Evolutionary conservation across 2,888 invertebrate genomes (phyloP), one percentile per base, ranked within the genome.

Genomic region (Sinelater perroti): DNA sequence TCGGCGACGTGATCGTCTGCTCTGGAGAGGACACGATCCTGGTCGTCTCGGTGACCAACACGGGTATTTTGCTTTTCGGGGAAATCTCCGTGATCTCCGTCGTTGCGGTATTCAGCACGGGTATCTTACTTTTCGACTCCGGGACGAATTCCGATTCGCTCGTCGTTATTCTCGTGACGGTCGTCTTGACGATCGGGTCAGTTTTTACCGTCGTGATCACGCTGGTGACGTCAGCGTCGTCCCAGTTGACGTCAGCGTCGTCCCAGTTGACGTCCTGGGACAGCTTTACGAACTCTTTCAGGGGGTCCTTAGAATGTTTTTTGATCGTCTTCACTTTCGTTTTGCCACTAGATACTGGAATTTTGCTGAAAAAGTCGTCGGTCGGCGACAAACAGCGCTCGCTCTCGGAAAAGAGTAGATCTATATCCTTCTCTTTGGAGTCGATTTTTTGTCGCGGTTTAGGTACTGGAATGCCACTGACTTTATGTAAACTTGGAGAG

Each of bases 301-400:
- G 54, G 1, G 79, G 79, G 67, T 79, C 78, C 67, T 80, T 80
- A 1, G 80, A 80, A 67, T 80, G 80, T 69, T 80, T 80, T 63
- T 80, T 80, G 14, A 80, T 80, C 1, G 80, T 80, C 71, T 80
- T 80, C 1, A 80, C 72, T 73, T 79, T 80, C 11, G 75, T 72
- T 26, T 76, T 78, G 61, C 77, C 77, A 5, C 73, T 68, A 6
- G 66, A 63, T 11, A 79, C 71, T 0, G 79, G 78, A 51, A 78
- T 79, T 68, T 75, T 76, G 52, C 77, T 78, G 31, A 76, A 63
- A 8, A 77, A 64, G 33, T 77, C 76, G 24, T 76, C 75, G 3
- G 69, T 65, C 17, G 72, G 69, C 1, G 72, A 69, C n/a, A 63
- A 40, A 11, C 67, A 60, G 16, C 66, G 21, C 54, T 68, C 59